Percentiles rank a stretch among this genome's conserved stretches.
Conservation (phyloP, 1,140 invertebrate species). For the Anadara kagoshimensis region DNA sequence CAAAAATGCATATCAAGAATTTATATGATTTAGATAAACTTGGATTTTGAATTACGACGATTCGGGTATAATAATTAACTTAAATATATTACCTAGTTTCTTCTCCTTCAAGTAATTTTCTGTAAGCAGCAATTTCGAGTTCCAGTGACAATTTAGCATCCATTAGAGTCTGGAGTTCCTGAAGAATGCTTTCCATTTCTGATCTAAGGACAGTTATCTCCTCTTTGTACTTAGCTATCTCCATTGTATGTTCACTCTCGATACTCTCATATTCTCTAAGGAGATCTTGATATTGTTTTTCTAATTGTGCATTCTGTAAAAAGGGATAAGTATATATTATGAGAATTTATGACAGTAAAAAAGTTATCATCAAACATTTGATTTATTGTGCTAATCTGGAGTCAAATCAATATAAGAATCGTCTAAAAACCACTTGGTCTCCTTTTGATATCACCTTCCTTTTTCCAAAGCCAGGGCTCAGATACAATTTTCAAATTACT, state of each 20-base stretch:
- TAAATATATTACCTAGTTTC: slow-evolving; percentile 69
- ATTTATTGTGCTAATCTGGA: no score
- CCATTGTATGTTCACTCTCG: slow-evolving; percentile 66
- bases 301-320: slow-evolving; percentile 74
- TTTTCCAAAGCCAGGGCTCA: no score
- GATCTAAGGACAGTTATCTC: slow-evolving; percentile 51
- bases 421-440: no score
- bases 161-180: slow-evolving; percentile 61
- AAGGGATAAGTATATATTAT: slow-evolving; percentile 8
- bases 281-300: slow-evolving; percentile 74
- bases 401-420: no score
- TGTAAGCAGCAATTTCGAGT: slow-evolving; percentile 73
- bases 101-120: slow-evolving; percentile 72
- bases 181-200: slow-evolving; percentile 61
- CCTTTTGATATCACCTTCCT: no score
- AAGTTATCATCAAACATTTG: no score
- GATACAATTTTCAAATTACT: no score
- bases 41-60: no score
- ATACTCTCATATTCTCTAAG: slow-evolving; percentile 74
- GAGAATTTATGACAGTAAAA: no score
- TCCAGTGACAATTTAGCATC: slow-evolving; percentile 74
- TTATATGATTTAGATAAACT: no score
- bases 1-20: no score
- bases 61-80: no score
- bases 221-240: slow-evolving; percentile 57